Conservation (phyloP, 2,888 invertebrate genomes). For the Andrena minutula region DNA sequence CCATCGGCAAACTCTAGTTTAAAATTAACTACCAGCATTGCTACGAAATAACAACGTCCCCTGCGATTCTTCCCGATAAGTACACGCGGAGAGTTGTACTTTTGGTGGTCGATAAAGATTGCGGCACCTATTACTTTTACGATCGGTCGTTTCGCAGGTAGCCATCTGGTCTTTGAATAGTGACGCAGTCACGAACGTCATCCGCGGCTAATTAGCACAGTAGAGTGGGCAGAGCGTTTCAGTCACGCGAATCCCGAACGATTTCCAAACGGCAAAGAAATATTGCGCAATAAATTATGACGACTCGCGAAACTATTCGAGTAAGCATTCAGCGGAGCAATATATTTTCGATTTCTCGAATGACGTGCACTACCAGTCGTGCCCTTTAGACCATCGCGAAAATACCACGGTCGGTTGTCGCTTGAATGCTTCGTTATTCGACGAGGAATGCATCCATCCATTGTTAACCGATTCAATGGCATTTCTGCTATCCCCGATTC, state of each 20-base stretch:
- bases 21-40: not conserved
- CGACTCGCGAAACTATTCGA: no score
- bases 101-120: slow-evolving; percentile 16
- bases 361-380: not conserved
- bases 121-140: slow-evolving; percentile 15
- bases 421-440: slow-evolving; percentile 28
- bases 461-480: slow-evolving; percentile 48
- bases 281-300: no score
- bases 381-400: not conserved
- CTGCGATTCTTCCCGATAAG: slow-evolving; percentile 21
- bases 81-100: not conserved
- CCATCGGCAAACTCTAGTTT: slow-evolving; percentile 3
- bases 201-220: slow-evolving; percentile 21
- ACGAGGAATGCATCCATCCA: slow-evolving; percentile 37
- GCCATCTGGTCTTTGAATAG: slow-evolving; percentile 34
- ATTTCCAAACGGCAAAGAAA: not conserved
- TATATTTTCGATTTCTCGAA: not conserved
- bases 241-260: slow-evolving; percentile 29
- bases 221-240: not conserved
- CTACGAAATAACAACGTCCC: slow-evolving; percentile 17
- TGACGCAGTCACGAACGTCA: slow-evolving; percentile 38
- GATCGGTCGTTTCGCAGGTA: slow-evolving; percentile 35
- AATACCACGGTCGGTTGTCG: not conserved
- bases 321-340: no score
- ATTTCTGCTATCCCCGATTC: slow-evolving; percentile 37